These are phyloP conservation scores for Phasia obesa DNA, from an alignment of 2,888 invertebrate species.

Conservation along the genomic window DNA sequence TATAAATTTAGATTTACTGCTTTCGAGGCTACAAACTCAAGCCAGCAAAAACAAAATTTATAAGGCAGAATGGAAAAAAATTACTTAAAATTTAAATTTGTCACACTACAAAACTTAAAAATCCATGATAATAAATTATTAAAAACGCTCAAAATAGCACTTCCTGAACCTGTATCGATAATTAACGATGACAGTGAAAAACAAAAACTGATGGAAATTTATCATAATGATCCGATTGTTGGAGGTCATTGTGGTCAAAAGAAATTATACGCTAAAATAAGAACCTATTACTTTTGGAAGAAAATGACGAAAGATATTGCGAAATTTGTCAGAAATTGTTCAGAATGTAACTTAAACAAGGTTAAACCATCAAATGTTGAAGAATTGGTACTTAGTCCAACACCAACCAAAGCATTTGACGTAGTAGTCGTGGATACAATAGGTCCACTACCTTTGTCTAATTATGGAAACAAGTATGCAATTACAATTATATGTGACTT, in stretches of 20 bases:
- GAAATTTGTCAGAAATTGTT: slow-evolving; percentile 11
- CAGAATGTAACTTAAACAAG: neutral
- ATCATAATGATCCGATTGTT: neutral
- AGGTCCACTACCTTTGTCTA: slow-evolving; percentile 1
- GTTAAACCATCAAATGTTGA: slow-evolving; percentile 6
- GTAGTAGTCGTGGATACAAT: too few relatives aligned
- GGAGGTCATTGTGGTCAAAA: neutral
- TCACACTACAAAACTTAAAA: slow-evolving; percentile 4
- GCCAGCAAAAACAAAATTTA: neutral
- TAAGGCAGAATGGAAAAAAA: slow-evolving; percentile 4
- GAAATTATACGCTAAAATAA: too few relatives aligned
- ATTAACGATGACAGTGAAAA: neutral
- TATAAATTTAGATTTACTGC: slow-evolving; percentile 3
- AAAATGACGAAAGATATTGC: slow-evolving; percentile 11
- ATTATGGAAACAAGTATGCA: slow-evolving; percentile 1
- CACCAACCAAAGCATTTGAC: neutral
- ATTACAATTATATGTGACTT: neutral
- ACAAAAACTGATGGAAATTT: neutral
- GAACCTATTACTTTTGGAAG: slow-evolving; percentile 2
- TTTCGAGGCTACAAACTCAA: slow-evolving; percentile 5
- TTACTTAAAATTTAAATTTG: slow-evolving; percentile 2
- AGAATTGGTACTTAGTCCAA: slow-evolving; percentile 3
- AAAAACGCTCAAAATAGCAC: neutral
- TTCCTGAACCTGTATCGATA: neutral
- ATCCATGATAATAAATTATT: too few relatives aligned